Percentiles rank a stretch among this genome's conserved stretches.
Evolutionary conservation across 1,140 invertebrate genomes (phyloP).

Genomic region (Caerostris darwini): DNA sequence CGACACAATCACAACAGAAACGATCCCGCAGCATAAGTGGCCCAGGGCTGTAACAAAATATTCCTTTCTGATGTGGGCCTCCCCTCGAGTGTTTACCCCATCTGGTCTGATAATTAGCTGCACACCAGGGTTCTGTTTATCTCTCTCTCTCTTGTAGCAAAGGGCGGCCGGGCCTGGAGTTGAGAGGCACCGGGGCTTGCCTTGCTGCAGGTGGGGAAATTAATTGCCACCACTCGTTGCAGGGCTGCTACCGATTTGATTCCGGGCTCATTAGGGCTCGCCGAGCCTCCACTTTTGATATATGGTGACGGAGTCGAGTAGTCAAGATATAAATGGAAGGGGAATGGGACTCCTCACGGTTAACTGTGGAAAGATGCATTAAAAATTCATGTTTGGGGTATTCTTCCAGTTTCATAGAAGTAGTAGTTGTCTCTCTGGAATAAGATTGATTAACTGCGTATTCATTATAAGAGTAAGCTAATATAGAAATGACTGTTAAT

Average conservation of each 20-base stretch:
- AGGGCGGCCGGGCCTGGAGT: slow-evolving; percentile 46
- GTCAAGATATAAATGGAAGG: not conserved
- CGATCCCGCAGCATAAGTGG: not conserved
- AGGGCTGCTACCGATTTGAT: slow-evolving; percentile 58
- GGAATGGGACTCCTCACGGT: not conserved
- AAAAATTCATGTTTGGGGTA: too few species aligned
- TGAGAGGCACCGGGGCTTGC: slow-evolving; percentile 16
- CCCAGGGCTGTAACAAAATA: slow-evolving; percentile 12
- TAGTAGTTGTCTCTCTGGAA: too few species aligned
- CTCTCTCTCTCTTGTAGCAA: not conserved
- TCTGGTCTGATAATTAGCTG: slow-evolving; percentile 66
- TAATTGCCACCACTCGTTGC: slow-evolving; percentile 55
- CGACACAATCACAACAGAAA: not conserved
- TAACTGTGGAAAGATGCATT: not conserved
- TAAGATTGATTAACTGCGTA: too few species aligned
- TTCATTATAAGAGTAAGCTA: too few species aligned
- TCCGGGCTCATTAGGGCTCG: slow-evolving; percentile 55
- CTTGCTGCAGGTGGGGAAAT: slow-evolving; percentile 63
- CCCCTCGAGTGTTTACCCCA: slow-evolving; percentile 69
- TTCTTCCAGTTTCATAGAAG: too few species aligned
- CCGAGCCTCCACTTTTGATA: slow-evolving; percentile 44
- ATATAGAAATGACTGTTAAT: too few species aligned
- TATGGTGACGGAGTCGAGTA: slow-evolving; percentile 44
- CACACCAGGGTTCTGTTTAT: slow-evolving; percentile 56
- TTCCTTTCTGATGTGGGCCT: slow-evolving; percentile 30